phyloP scores from a whole-genome alignment of 2,113 vertebrate species.

The Euleptes europaea region DNA sequence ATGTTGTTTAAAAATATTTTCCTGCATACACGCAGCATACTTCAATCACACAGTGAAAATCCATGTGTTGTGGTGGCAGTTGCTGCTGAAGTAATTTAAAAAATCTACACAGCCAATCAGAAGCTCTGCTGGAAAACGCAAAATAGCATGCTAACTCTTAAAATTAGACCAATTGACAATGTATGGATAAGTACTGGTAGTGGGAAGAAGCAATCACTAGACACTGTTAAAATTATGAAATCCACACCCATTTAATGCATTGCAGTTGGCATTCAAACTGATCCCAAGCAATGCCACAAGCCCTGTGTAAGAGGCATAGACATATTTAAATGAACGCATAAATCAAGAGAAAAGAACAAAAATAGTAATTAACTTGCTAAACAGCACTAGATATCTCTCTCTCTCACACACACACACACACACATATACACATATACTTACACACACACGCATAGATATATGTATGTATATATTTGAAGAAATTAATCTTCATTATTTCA shows the following conservation, averaged over 20 bases:
- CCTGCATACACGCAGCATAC: too few relatives aligned
- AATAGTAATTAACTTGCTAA: not conserved
- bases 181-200: not conserved
- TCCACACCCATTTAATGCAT: not conserved
- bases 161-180: not conserved
- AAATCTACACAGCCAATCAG: too few relatives aligned
- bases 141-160: not conserved
- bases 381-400: not conserved
- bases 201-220: not conserved
- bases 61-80: too few relatives aligned
- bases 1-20: too few relatives aligned
- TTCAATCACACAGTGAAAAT: too few relatives aligned
- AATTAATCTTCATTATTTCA: not conserved
- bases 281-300: not conserved
- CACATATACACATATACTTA: not conserved
- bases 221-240: too few relatives aligned
- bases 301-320: not conserved
- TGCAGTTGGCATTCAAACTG: not conserved
- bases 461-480: not conserved
- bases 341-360: not conserved
- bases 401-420: too few relatives aligned
- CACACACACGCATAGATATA: too few relatives aligned
- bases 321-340: not conserved
- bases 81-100: too few relatives aligned
- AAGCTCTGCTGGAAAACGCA: too few relatives aligned